phyloP scores from a whole-genome alignment of 2,888 invertebrate genomes.

The Lasioglossum figueresi region DNA sequence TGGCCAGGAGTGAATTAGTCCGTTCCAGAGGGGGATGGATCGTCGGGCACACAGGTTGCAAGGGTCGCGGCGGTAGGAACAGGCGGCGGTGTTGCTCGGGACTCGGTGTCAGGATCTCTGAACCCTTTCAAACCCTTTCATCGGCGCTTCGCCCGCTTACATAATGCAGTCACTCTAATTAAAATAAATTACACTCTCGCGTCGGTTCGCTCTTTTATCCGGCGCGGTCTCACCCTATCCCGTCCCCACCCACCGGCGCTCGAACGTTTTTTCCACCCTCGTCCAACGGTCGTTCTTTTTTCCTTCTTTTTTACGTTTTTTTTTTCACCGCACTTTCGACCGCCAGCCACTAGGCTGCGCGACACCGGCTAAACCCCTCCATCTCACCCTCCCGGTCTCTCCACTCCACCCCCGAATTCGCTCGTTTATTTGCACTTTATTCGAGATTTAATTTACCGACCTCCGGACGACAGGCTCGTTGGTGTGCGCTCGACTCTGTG shows the following conservation, averaged over 20 bases:
- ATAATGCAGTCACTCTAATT: slow-evolving; percentile 83
- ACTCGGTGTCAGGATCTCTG: slow-evolving; percentile 73
- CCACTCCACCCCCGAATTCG: slow-evolving; percentile 30
- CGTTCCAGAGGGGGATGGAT: slow-evolving; percentile 64
- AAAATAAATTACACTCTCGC: slow-evolving; percentile 82
- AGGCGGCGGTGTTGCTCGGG: slow-evolving; percentile 51
- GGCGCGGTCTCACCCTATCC: slow-evolving; percentile 27
- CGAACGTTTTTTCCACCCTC: slow-evolving; percentile 59
- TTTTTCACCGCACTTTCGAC: slow-evolving; percentile 75
- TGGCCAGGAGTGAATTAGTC: slow-evolving; percentile 78
- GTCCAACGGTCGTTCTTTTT: slow-evolving; percentile 20
- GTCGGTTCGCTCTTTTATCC: slow-evolving; percentile 72
- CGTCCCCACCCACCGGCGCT: slow-evolving; percentile 11
- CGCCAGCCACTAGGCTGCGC: slow-evolving; percentile 64
- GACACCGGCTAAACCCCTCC: slow-evolving; percentile 50
- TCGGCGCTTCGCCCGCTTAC: slow-evolving; percentile 78
- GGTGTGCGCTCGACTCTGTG: slow-evolving; percentile 72
- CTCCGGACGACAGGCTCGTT: slow-evolving; percentile 75
- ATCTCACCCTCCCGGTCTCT: slow-evolving; percentile 27
- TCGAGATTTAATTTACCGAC: slow-evolving; percentile 83
- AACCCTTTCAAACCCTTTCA: slow-evolving; percentile 80
- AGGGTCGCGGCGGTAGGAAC: slow-evolving; percentile 45
- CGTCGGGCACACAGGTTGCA: slow-evolving; percentile 46
- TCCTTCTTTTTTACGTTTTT: slow-evolving; percentile 46
- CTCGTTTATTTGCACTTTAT: slow-evolving; percentile 83